Percentiles rank a stretch among this genome's conserved stretches.
Evolutionary conservation across 1,140 invertebrate species (phyloP).

Genomic region (Paracyclopina nana): DNA sequence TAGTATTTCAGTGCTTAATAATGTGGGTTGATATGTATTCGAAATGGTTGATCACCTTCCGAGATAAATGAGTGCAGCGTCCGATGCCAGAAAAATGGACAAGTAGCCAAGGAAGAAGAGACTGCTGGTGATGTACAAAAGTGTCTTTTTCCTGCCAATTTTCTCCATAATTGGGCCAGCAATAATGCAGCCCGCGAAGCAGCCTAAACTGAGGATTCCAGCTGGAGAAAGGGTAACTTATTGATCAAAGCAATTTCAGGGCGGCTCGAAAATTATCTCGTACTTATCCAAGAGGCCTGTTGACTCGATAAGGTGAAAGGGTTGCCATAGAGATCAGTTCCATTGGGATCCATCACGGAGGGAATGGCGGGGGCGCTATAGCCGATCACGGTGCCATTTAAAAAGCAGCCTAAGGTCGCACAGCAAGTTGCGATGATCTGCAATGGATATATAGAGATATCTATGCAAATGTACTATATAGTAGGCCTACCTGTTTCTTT

Average conservation of each 20-base stretch:
- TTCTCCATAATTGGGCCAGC: constrained; percentile 18
- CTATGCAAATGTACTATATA: not conserved
- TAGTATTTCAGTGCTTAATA: not conserved
- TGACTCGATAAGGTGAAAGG: constrained; percentile 5
- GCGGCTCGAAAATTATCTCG: not conserved
- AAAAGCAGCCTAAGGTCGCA: constrained; percentile 15
- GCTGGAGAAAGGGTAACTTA: not conserved
- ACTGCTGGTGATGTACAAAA: not conserved
- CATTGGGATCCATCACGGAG: not conserved
- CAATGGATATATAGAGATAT: not conserved
- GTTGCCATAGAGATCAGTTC: constrained; percentile 8
- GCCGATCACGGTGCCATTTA: constrained; percentile 10
- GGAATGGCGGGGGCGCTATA: constrained; percentile 13
- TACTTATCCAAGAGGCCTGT: constrained; percentile 19
- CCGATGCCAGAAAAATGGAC: not conserved
- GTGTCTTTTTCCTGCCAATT: constrained; percentile 13
- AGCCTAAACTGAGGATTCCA: constrained; percentile 16
- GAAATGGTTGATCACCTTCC: not conserved
- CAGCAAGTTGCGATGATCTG: constrained; percentile 2
- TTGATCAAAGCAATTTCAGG: not conserved
- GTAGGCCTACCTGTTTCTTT: not conserved
- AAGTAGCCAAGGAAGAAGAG: not conserved
- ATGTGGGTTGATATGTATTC: not conserved
- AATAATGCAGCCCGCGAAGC: constrained; percentile 19
- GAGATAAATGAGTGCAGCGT: not conserved